Evolutionary conservation across 1,140 invertebrate genomes (phyloP).

Genomic region (Ptiloglossa arizonensis): DNA sequence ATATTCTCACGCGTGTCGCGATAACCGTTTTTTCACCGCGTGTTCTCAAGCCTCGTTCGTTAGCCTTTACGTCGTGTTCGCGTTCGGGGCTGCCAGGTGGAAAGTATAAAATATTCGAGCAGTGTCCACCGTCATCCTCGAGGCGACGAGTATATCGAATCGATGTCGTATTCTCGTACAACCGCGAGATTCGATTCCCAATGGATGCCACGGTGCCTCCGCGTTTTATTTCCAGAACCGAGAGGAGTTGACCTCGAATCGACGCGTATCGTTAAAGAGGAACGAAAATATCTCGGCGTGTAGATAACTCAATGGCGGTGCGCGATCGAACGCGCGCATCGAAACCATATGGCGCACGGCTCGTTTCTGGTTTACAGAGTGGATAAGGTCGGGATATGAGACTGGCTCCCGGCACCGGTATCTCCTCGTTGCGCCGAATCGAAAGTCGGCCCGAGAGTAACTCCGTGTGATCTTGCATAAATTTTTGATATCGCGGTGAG

Average conservation of each 20-base stretch:
- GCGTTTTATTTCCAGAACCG: slow-evolving; percentile 27
- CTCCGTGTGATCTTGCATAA: background rate
- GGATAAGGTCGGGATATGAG: slow-evolving; percentile 77
- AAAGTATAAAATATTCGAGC: too few species aligned
- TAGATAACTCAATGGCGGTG: slow-evolving; percentile 58
- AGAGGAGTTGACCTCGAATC: slow-evolving; percentile 4
- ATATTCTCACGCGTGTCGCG: too few species aligned
- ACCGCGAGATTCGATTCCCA: background rate
- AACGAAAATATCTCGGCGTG: slow-evolving; percentile 57
- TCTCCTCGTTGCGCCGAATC: slow-evolving; percentile 65
- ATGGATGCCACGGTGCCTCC: background rate
- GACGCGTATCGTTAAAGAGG: slow-evolving; percentile 42
- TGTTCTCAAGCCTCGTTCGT: too few species aligned
- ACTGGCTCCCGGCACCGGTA: slow-evolving; percentile 55
- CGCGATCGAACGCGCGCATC: slow-evolving; percentile 48
- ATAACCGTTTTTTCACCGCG: too few species aligned
- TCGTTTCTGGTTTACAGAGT: slow-evolving; percentile 75
- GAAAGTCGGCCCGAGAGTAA: background rate
- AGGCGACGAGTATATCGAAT: slow-evolving; percentile 66
- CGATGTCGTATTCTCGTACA: slow-evolving; percentile 29
- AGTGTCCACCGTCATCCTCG: slow-evolving; percentile 33
- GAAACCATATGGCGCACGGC: slow-evolving; percentile 73
- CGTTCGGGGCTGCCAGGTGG: too few species aligned
- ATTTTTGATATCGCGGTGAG: background rate
- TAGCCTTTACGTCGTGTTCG: too few species aligned